phyloP scores from a whole-genome alignment of 30 jellyfish, hydroid and myxozoan species.

The Hydractinia echinata region DNA sequence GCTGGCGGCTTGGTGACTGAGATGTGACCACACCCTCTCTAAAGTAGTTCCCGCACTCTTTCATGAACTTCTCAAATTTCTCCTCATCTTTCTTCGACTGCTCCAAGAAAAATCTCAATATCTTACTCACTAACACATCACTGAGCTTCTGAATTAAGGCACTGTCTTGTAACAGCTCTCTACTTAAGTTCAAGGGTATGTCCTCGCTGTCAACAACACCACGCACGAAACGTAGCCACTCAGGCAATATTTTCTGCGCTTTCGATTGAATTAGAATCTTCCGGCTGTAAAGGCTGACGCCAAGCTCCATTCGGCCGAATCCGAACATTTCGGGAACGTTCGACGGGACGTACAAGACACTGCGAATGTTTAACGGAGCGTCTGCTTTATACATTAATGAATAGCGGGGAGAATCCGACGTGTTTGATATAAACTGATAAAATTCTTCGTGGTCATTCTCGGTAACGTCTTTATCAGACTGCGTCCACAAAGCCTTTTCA shows the following conservation, averaged over 20 bases:
- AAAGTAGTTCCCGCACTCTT: conserved; percentile 81
- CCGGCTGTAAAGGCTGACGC: conserved; percentile 79
- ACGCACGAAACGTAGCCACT: conserved; percentile 87
- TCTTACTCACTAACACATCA: conserved; percentile 54
- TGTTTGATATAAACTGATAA: conserved; percentile 89
- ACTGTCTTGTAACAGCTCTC: conserved; percentile 94
- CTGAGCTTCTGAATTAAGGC: conserved; percentile 72
- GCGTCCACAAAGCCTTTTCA: conserved; percentile 87
- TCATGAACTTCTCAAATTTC: conserved; percentile 77
- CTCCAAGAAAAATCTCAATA: conserved; percentile 63
- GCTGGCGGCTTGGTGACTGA: conserved; percentile 65
- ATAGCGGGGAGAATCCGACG: conserved; percentile 93
- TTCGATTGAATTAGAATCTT: conserved; percentile 92
- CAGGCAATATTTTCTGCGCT: conserved; percentile 81
- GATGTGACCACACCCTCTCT: conserved; percentile 94
- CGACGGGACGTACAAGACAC: conserved; percentile 82
- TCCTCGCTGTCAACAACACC: conserved; percentile 99
- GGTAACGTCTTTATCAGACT: conserved; percentile 54
- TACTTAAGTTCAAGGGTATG: conserved; percentile 86
- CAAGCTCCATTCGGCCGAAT: conserved; percentile 84
- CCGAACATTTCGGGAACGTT: conserved; percentile 82
- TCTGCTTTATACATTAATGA: conserved; percentile 84
- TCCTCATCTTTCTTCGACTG: conserved; percentile 83
- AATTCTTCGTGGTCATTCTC: conserved; percentile 81
- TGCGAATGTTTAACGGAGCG: conserved; percentile 92